A percentile compares a stretch with the other conserved stretches of the same genome.
Conservation (phyloP, 2,797 vertebrate species). For the Ceryle rudis region DNA sequence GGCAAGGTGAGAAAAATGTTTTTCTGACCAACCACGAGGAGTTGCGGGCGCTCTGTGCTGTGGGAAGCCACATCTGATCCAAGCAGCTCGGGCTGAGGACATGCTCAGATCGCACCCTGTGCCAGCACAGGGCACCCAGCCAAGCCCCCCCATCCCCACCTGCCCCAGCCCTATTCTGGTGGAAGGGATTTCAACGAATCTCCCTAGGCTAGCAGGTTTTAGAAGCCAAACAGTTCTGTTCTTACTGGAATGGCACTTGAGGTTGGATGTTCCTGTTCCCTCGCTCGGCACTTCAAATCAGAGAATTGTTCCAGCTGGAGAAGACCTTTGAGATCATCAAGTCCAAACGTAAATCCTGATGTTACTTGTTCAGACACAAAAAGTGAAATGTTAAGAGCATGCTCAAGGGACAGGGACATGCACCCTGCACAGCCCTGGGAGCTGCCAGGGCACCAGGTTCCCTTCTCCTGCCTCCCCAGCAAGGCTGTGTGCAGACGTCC, state of each 20-base stretch:
- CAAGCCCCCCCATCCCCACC: too few species aligned
- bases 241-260: background rate
- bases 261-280: background rate
- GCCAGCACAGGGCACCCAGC: too few species aligned
- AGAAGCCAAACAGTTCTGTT: background rate
- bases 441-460: background rate
- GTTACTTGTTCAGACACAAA: background rate
- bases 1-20: too few species aligned
- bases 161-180: too few species aligned
- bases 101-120: too few species aligned
- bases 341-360: too few species aligned
- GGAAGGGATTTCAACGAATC: background rate
- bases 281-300: background rate
- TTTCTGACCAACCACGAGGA: too few species aligned
- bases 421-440: fast-evolving
- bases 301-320: too few species aligned
- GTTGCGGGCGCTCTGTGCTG: too few species aligned
- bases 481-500: fast-evolving
- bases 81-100: too few species aligned
- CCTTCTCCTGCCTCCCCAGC: background rate
- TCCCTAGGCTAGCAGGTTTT: background rate
- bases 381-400: fast-evolving
- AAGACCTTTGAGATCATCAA: too few species aligned
- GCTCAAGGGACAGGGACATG: fast-evolving
- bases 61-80: too few species aligned